phyloP scores from a whole-genome alignment of 2,888 invertebrate genomes.

The Coenonympha arcania region DNA sequence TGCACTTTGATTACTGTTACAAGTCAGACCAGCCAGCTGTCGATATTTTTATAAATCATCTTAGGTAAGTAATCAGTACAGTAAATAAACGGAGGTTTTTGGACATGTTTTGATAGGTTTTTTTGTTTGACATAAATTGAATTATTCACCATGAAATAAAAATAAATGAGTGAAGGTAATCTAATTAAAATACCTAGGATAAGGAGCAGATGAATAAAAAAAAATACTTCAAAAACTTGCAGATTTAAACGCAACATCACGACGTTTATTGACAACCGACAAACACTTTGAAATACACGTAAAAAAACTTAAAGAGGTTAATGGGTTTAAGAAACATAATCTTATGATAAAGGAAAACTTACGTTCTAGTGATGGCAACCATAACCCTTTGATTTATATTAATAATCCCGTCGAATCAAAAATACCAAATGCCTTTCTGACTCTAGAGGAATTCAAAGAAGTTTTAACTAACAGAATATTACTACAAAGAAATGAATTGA shows the following conservation, averaged over 20 bases:
- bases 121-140: no score
- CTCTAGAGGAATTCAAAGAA: conserved; percentile 48
- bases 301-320: conserved; percentile 51
- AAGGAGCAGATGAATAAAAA: background rate
- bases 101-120: no score
- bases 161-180: background rate
- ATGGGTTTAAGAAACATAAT: conserved; percentile 56
- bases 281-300: conserved; percentile 48
- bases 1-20: no score
- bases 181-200: no score
- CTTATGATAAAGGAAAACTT: conserved; percentile 37
- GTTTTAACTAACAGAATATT: conserved; percentile 34
- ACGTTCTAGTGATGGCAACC: conserved; percentile 19
- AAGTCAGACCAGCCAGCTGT: no score
- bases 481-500: conserved; percentile 30
- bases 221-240: conserved; percentile 6
- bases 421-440: conserved; percentile 48
- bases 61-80: no score
- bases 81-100: no score
- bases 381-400: conserved; percentile 48
- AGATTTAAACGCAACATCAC: conserved; percentile 30
- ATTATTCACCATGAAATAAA: no score
- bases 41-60: no score
- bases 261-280: conserved; percentile 38
- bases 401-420: conserved; percentile 59